Evolutionary conservation across 1,140 invertebrate species (phyloP).

Genomic region (Drosophila sp.): DNA sequence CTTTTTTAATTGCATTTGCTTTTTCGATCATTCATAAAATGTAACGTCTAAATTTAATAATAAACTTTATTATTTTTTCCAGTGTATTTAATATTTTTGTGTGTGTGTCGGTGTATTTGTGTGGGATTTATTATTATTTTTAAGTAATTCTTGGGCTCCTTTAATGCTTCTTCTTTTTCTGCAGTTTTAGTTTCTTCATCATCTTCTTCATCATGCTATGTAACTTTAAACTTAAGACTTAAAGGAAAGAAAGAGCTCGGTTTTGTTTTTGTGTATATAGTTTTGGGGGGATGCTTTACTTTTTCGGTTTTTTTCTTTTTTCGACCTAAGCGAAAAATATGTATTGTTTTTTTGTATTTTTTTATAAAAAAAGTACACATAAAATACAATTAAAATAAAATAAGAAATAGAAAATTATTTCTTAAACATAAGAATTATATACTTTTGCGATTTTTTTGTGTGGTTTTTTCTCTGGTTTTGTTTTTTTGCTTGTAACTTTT

Average conservation of each 20-base stretch:
- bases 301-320: conserved; percentile 62
- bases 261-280: conserved; percentile 72
- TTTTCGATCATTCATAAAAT: conserved; percentile 82
- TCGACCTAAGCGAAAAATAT: conserved; percentile 57
- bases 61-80: conserved; percentile 60
- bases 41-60: conserved; percentile 83
- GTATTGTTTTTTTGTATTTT: conserved; percentile 68
- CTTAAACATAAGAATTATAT: conserved; percentile 84
- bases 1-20: conserved; percentile 82
- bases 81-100: conserved; percentile 55
- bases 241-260: conserved; percentile 77
- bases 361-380: conserved; percentile 84
- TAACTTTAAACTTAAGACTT: conserved; percentile 76
- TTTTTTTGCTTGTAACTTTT: conserved; percentile 78
- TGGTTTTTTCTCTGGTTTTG: conserved; percentile 67
- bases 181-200: conserved; percentile 29
- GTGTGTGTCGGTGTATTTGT: conserved; percentile 54
- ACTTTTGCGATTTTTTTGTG: conserved; percentile 82
- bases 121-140: conserved; percentile 50
- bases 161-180: conserved; percentile 39
- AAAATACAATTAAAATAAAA: conserved; percentile 84
- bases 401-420: conserved; percentile 84
- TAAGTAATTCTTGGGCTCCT: conserved; percentile 57
- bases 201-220: conserved; percentile 41
- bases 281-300: conserved; percentile 73